Evolutionary conservation across 2,113 vertebrate genomes (phyloP).

Genomic region (Lepidothrix coronata): DNA sequence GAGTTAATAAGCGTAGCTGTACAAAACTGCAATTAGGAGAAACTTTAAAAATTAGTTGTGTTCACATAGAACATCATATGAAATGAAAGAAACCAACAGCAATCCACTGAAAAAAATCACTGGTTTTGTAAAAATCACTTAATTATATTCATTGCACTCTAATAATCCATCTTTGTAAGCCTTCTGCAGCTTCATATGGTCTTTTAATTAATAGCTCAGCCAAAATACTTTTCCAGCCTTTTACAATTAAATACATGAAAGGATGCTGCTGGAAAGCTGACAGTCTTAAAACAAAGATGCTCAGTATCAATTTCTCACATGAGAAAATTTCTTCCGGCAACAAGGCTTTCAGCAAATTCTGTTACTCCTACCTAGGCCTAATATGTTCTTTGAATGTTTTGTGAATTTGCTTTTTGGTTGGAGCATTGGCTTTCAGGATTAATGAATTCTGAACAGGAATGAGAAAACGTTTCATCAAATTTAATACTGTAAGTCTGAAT

Average conservation of each 20-base stretch:
- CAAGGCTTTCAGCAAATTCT: background rate
- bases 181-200: background rate
- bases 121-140: background rate
- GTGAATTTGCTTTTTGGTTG: background rate
- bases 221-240: slow-evolving; percentile 8
- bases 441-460: background rate
- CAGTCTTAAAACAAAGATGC: background rate
- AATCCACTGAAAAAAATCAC: background rate
- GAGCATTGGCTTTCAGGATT: background rate
- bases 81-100: background rate
- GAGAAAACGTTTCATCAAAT: slow-evolving; percentile 3
- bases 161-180: background rate
- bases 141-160: background rate
- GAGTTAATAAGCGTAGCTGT: background rate
- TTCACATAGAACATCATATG: background rate
- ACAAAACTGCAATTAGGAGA: background rate
- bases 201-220: background rate
- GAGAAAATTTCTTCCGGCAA: background rate
- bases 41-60: background rate
- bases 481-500: background rate
- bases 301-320: background rate
- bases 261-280: background rate
- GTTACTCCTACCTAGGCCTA: background rate
- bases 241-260: background rate
- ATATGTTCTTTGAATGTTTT: background rate